These are phyloP conservation scores for Campoplex nolae DNA, from an alignment of 2,888 invertebrate species.

Conservation along the genomic window DNA sequence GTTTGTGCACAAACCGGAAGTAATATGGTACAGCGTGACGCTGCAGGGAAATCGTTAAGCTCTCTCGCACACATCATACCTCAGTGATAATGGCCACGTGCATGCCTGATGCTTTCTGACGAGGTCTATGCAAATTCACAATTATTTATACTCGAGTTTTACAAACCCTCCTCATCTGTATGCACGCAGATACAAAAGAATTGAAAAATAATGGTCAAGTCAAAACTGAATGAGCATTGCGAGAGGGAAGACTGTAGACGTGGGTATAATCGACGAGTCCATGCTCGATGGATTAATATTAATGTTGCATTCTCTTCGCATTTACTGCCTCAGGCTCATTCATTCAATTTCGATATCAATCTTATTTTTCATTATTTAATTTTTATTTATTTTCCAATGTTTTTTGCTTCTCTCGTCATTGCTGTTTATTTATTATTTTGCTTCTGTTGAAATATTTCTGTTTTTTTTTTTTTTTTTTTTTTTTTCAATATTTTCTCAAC, in stretches of 20 bases:
- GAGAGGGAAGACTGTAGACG: not conserved
- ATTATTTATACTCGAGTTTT: conserved; percentile 35
- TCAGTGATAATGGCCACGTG: conserved; percentile 35
- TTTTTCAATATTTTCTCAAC: too few relatives aligned
- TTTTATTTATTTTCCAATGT: too few relatives aligned
- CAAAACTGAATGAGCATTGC: not conserved
- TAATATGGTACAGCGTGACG: conserved; percentile 59
- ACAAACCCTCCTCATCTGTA: not conserved
- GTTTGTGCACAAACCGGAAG: conserved; percentile 57
- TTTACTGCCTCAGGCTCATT: conserved; percentile 13
- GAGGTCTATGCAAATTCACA: conserved; percentile 56
- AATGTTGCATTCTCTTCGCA: conserved; percentile 32
- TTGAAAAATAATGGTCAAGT: not conserved
- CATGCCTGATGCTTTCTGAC: conserved; percentile 37
- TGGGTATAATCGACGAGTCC: conserved; percentile 35
- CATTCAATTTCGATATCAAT: not conserved
- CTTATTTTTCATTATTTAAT: not conserved
- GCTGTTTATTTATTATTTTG: too few relatives aligned
- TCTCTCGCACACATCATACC: conserved; percentile 52
- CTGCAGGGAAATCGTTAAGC: conserved; percentile 62
- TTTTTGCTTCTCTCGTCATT: too few relatives aligned
- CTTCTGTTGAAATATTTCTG: too few relatives aligned
- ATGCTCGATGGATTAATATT: conserved; percentile 55
- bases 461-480: too few relatives aligned
- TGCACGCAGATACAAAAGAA: not conserved